Evolutionary conservation across 2,113 vertebrate species (phyloP), one percentile per base, ranked within the genome.

Genomic region (Scortum barcoo): DNA sequence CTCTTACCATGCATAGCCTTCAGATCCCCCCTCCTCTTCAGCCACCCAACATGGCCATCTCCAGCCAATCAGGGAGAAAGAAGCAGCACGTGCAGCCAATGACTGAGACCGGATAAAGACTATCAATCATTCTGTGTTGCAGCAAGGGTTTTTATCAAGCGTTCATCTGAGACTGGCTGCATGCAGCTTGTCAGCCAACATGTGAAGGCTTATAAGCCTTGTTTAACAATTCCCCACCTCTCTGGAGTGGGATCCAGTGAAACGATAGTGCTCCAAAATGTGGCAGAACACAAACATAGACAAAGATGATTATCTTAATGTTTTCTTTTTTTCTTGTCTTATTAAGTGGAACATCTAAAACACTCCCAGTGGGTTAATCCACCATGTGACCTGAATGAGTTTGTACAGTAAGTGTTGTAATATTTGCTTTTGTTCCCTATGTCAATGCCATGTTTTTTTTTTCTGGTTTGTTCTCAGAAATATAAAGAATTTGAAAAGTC

Each of bases 401-500:
- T 12, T 61, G 24, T 51, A 7, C 51, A 51, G 42, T 0, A 26
- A 65, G 20, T 84, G 38, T 63, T 54, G 7, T 26, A 16, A 10
- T 38, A 67, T 62, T 46, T 14, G 20, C 16, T 57, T 16, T 26
- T 17, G 26, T 42, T 17, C 22, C 16, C 12, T 56, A 9, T 72
- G 60, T 53, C 60, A 46, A 38, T n/a, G 2, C 3, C 26, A 63
- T 11, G 30, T 1, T 46, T 54, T 22, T 22, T 78, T 11, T 57
- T 69, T 69, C 26, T 85, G 71, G 26, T 72, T 72, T 63, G 3
- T 88, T 76, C 76, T 87, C 92, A 99, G 98, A 99, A 99, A 95
- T 98, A 98, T 88, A 99, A 99, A 94, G 98, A 99, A 72, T 96
- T 96, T 78, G 98, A 98, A 88, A 99, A 98, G 42, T 96, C 97